A percentile compares a stretch with the other conserved stretches of the same genome.
Conservation (phyloP, 2,888 invertebrate species). For the Catocala fraxini region DNA sequence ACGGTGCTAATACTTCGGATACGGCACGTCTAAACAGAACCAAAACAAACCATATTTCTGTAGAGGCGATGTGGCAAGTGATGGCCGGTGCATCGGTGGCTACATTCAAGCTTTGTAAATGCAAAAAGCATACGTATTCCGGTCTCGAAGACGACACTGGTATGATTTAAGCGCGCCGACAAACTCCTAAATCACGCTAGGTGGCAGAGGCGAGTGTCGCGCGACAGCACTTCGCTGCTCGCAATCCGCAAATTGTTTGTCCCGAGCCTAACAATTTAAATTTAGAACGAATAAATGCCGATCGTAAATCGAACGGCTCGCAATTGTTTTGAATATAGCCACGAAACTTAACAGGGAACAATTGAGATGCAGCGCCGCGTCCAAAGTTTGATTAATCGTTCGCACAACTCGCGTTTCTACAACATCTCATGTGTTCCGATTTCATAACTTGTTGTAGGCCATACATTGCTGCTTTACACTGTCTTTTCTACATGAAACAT, state of each 20-base stretch:
- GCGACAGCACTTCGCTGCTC: constrained; percentile 77
- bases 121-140: constrained; percentile 74
- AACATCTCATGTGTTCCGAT: constrained; percentile 55
- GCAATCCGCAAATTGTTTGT: constrained; percentile 86
- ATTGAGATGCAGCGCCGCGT: constrained; percentile 67
- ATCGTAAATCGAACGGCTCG: constrained; percentile 79
- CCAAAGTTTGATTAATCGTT: constrained; percentile 76
- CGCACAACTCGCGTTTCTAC: constrained; percentile 55
- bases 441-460: constrained; percentile 63
- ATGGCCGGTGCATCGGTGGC: constrained; percentile 63
- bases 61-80: constrained; percentile 61
- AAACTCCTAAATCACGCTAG: constrained; percentile 82
- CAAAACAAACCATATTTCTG: constrained; percentile 73
- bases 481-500: constrained; percentile 13
- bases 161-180: constrained; percentile 80
- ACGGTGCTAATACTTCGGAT: constrained; percentile 50
- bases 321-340: constrained; percentile 82
- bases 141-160: constrained; percentile 72
- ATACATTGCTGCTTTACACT: constrained; percentile 29
- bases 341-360: constrained; percentile 74
- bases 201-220: constrained; percentile 73
- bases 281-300: constrained; percentile 84
- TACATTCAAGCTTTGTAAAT: constrained; percentile 66
- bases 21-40: constrained; percentile 60
- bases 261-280: constrained; percentile 84